Conservation (phyloP, 2,888 invertebrate species). For the Nomada lathburiana region DNA sequence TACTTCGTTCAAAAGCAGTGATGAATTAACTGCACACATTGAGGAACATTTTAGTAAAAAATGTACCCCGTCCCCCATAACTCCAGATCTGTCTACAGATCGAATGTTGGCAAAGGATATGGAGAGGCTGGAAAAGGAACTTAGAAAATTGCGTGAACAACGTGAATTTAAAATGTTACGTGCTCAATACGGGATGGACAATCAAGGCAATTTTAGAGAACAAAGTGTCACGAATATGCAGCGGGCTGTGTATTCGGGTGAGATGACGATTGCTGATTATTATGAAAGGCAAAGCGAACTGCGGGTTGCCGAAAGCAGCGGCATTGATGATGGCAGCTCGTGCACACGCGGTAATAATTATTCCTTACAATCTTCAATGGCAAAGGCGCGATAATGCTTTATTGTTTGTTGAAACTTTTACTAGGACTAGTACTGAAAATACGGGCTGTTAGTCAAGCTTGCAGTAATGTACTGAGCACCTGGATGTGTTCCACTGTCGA, state of each 20-base stretch:
- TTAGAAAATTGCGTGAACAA: constrained; percentile 90
- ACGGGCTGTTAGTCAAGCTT: constrained; percentile 84
- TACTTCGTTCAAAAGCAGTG: constrained; percentile 83
- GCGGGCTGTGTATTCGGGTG: constrained; percentile 93
- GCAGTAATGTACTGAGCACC: constrained; percentile 88
- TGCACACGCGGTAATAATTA: constrained; percentile 89
- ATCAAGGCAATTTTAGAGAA: constrained; percentile 92
- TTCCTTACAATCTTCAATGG: neutral
- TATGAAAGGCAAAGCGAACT: constrained; percentile 93
- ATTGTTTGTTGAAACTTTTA: neutral
- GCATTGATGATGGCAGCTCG: constrained; percentile 93
- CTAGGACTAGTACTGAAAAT: constrained; percentile 85
- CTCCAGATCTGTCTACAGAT: constrained; percentile 85
- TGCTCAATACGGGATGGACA: constrained; percentile 96
- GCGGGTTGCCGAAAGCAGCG: constrained; percentile 90
- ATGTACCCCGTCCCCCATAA: constrained; percentile 83
- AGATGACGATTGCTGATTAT: constrained; percentile 93
- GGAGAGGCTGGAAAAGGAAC: constrained; percentile 87
- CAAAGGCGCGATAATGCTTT: neutral
- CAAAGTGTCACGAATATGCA: constrained; percentile 92
- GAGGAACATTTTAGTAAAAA: constrained; percentile 91
- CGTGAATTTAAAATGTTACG: constrained; percentile 92
- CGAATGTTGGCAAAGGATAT: constrained; percentile 86
- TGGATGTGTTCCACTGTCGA: constrained; percentile 93
- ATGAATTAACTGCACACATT: constrained; percentile 90